A percentile compares a stretch with the other conserved stretches of the same genome.
These are phyloP conservation scores for Chaetogeoica ovagalla DNA, from an alignment of 2,888 invertebrate genomes.

Conservation along the genomic window DNA sequence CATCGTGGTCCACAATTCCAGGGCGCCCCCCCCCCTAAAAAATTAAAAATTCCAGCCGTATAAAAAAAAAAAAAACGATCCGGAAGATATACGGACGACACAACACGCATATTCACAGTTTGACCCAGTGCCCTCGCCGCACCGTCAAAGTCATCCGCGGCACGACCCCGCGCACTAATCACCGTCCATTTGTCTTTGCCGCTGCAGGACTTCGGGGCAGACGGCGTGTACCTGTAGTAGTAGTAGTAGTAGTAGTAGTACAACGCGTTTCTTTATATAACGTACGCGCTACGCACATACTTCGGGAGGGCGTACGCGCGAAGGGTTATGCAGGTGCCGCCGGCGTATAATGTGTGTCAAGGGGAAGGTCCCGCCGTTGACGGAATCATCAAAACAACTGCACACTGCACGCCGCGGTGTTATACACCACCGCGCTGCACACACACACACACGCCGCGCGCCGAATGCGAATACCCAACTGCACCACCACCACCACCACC, in stretches of 20 bases:
- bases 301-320: not conserved
- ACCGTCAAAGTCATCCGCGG: not conserved
- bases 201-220: not conserved
- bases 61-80: not conserved
- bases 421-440: not conserved
- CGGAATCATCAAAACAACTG: constrained; percentile 48
- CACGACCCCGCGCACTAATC: constrained; percentile 30
- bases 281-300: not conserved
- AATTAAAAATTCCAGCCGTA: too few species aligned
- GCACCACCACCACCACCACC: too few species aligned
- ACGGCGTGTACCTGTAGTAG: too few species aligned
- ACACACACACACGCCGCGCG: not conserved
- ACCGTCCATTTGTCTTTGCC: constrained; percentile 42
- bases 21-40: too few species aligned
- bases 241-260: too few species aligned
- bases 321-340: constrained; percentile 51
- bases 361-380: constrained; percentile 52
- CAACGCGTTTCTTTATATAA: too few species aligned
- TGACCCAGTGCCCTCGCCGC: constrained; percentile 31
- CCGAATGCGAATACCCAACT: not conserved
- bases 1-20: too few species aligned
- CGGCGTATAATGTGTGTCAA: constrained; percentile 46
- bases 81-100: constrained; percentile 8
- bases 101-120: constrained; percentile 10
- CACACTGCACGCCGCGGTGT: too few species aligned